Conservation (phyloP, 2,113 vertebrate species). For the Eublepharis macularius region DNA sequence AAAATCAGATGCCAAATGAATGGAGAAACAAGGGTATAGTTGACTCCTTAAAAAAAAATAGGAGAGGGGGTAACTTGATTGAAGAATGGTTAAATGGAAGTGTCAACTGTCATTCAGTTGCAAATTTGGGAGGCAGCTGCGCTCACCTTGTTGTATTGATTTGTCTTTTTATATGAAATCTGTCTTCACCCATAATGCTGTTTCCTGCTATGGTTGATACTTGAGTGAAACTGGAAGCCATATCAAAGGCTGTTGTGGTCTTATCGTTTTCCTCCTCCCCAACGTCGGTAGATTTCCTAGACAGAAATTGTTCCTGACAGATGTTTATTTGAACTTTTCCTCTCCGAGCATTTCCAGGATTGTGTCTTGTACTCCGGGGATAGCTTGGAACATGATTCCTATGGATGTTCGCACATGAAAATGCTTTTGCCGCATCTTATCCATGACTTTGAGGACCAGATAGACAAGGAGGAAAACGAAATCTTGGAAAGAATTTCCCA, state of each 20-base stretch:
- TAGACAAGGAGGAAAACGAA: background rate
- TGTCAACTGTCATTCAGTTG: background rate
- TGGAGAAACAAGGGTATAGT: too few species aligned
- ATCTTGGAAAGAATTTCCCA: background rate
- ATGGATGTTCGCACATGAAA: background rate
- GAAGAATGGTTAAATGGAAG: too few species aligned
- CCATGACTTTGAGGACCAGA: background rate
- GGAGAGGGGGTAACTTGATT: background rate
- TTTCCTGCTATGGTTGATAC: background rate
- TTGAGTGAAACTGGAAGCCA: background rate
- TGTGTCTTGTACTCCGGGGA: background rate
- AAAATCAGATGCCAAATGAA: background rate
- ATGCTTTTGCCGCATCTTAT: background rate
- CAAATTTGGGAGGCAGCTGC: background rate
- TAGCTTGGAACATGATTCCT: background rate
- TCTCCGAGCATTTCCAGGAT: background rate
- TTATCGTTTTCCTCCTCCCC: background rate
- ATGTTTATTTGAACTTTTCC: conserved; percentile 20
- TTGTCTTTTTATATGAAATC: background rate
- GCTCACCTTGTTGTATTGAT: background rate
- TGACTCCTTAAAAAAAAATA: too few species aligned
- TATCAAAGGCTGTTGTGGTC: background rate
- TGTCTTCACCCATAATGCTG: background rate
- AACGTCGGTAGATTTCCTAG: background rate
- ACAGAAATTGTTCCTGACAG: conserved; percentile 9